These are phyloP conservation scores for Leuciscus waleckii DNA, from an alignment of 2,797 vertebrate genomes.

Conservation along the genomic window DNA sequence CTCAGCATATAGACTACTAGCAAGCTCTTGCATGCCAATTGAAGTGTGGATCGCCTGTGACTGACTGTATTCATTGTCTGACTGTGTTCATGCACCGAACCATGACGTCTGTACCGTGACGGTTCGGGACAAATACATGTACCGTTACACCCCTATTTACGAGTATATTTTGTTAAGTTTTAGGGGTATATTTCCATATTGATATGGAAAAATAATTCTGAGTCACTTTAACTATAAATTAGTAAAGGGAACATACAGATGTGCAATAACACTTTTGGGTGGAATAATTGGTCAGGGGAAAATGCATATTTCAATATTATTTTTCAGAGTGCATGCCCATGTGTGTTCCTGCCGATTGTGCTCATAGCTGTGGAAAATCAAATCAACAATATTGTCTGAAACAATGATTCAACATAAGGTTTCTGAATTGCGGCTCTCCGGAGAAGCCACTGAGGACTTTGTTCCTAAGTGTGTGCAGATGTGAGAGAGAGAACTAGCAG, in stretches of 20 bases:
- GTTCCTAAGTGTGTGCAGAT: constrained; percentile 44
- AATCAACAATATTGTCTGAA: constrained; percentile 60
- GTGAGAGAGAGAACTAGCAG: constrained; percentile 41
- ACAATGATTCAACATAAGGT: constrained; percentile 57
- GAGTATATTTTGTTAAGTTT: no score
- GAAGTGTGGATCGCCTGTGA: no score
- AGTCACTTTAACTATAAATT: not conserved
- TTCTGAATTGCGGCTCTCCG: constrained; percentile 64
- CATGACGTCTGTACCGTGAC: no score
- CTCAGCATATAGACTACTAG: no score
- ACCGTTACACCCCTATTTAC: no score
- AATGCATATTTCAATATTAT: constrained; percentile 27
- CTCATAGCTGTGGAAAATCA: constrained; percentile 60
- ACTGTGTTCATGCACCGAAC: no score
- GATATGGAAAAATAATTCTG: not conserved
- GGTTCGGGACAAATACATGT: no score
- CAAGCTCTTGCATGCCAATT: no score
- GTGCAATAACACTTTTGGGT: not conserved
- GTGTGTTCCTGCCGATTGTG: constrained; percentile 29
- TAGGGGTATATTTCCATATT: not conserved
- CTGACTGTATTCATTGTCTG: no score
- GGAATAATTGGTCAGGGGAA: constrained; percentile 15
- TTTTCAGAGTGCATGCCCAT: constrained; percentile 26
- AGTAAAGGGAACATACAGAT: not conserved
- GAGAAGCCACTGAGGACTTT: constrained; percentile 56